Evolutionary conservation across 92 coral and sea anemone genomes (phyloP), one percentile per base, ranked within the genome.

Genomic region (Zoanthus solanderi): DNA sequence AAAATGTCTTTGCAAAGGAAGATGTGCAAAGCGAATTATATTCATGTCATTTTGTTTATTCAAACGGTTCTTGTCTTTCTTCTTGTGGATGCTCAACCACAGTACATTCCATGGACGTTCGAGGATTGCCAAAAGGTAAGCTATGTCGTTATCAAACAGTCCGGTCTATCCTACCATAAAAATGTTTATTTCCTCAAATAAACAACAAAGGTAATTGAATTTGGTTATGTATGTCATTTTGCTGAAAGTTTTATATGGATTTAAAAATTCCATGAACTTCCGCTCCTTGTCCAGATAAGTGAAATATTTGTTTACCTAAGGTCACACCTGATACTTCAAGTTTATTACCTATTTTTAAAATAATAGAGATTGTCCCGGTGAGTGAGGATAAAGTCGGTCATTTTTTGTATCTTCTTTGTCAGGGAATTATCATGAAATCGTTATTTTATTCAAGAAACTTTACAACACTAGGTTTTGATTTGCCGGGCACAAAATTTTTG

Each of bases 61-160:
- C 8, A 63, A 63, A n/a, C 69, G 5, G 82, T 23, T 30, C 68
- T 77, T 50, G 34, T 44, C 14, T 46, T 46, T 66, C 23, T 75
- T 46, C 58, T 46, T 23, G 61, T 81, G 12, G 23, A 66, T 63
- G n/a, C 61, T 11, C 85, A 81, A 63, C 60, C 73, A 29, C 13
- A 48, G 0, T 45, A 66, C 30, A 46, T 47, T 67, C 83, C 91
- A 5, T 91, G 93, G 93, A 91, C 89, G 23, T 54, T 28, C 71
- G 76, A 85, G 12, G 93, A 91, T 65, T 91, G 93, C 50, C 86
- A 77, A 82, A 75, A 73, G 91, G 93, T 91, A 71, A 82, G 78
- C 31, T 31, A 53, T 13, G 13, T 8, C 68, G 12, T 10, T 9
- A 6, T 67, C 7, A 32, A 63, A 63, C 69, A 18, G 17, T n/a